Evolutionary conservation across 2,797 vertebrate species (phyloP).

Genomic region (Lates japonicus): DNA sequence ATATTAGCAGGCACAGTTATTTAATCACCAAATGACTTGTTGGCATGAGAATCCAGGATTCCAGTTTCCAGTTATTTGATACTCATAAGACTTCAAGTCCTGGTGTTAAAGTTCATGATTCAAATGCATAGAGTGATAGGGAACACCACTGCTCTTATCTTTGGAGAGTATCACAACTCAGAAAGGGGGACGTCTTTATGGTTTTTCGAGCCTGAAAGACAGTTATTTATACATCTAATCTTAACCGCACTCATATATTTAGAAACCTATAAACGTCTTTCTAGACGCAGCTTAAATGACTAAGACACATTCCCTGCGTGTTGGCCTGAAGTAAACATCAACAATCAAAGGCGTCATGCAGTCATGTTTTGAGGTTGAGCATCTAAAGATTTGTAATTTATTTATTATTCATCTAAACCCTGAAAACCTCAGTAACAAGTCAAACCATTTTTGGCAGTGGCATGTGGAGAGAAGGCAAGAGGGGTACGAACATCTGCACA

Average conservation of each 20-base stretch:
- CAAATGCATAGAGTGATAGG: background rate
- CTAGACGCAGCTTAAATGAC: conserved; percentile 6
- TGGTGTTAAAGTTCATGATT: background rate
- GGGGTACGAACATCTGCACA: background rate
- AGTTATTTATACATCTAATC: conserved; percentile 10
- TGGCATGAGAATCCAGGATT: background rate
- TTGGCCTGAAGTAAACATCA: conserved; percentile 12
- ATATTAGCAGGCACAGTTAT: background rate
- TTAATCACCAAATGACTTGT: background rate
- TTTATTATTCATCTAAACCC: conserved; percentile 19
- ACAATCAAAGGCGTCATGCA: conserved; percentile 16
- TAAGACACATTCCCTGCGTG: background rate
- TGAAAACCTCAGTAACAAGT: background rate
- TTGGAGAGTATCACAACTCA: background rate
- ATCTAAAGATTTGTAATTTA: background rate
- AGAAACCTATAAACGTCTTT: conserved; percentile 21
- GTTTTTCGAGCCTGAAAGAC: conserved; percentile 7
- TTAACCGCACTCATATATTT: conserved; percentile 1
- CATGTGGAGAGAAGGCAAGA: background rate
- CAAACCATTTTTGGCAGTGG: background rate
- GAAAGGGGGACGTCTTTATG: background rate
- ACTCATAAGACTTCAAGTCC: background rate
- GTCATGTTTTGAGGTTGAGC: conserved; percentile 4
- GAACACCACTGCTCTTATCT: background rate
- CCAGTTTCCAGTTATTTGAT: background rate